A percentile compares a stretch with the other conserved stretches of the same genome.
Conservation (phyloP, 2,797 vertebrate species). For the Distichodus sexfasciatus region DNA sequence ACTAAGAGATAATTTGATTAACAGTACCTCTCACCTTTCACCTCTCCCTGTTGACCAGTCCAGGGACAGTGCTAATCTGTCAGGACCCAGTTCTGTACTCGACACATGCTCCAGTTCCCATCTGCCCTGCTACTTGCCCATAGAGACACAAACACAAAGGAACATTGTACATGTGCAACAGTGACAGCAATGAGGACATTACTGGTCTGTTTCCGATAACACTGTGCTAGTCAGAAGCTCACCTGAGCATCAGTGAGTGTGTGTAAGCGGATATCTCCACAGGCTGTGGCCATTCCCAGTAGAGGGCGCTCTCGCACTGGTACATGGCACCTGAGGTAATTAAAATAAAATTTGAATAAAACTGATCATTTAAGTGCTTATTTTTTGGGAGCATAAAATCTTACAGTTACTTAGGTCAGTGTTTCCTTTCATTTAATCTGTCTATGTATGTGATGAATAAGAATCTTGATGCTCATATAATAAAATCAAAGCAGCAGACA, state of each 20-base stretch:
- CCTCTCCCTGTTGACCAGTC: conserved; percentile 90
- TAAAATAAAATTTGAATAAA: too few relatives aligned
- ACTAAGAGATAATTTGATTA: too few relatives aligned
- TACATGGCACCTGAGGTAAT: conserved; percentile 84
- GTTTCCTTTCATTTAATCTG: too few relatives aligned
- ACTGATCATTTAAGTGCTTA: too few relatives aligned
- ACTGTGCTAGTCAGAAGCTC: conserved; percentile 20
- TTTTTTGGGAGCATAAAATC: too few relatives aligned
- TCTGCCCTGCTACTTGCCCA: conserved; percentile 77
- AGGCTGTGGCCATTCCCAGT: conserved; percentile 82
- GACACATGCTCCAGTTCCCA: conserved; percentile 69
- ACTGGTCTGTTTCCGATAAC: not conserved
- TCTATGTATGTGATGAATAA: too few relatives aligned
- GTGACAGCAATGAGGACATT: not conserved
- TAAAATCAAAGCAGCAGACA: not conserved
- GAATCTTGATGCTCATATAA: too few relatives aligned
- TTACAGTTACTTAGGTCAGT: too few relatives aligned
- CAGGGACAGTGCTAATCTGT: conserved; percentile 84
- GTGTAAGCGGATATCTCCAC: conserved; percentile 80
- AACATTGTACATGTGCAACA: not conserved
- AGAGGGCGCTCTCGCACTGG: conserved; percentile 73
- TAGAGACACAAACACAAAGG: conserved; percentile 46
- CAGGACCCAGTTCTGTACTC: conserved; percentile 69
- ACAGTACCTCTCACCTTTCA: conserved; percentile 71
- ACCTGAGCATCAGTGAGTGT: conserved; percentile 78